Base-by-base conservation (phyloP, 1,140 invertebrate species). In the Caenorhabditis tropicalis region DNA sequence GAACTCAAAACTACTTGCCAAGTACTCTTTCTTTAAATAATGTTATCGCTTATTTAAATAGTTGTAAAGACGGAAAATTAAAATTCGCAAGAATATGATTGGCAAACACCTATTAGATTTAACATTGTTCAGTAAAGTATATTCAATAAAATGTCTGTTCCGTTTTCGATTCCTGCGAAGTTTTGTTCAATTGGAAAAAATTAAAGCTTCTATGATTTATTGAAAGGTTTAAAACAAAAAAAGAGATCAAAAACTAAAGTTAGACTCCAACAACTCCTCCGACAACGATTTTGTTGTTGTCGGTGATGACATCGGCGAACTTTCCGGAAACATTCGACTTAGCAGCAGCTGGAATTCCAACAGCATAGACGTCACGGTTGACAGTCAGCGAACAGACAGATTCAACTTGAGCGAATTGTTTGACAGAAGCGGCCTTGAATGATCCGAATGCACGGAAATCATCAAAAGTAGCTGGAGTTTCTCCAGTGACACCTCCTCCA, bases 361-460 rank as follows among this genome's bases (percentile, higher is more conserved):
- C 79, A 31, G 48, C 27, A 39, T 33, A 85, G 7, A 82, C 84
- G 36, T 85, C 60, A 19, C 84, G 58, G 49, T 85, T 85, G 60
- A 82, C 80, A 29, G 84, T 85, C 48, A 81, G 21, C 19, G 82
- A 65, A 27, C 84, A 85, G 24, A 85, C 84, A 19, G 56, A 49
- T 36, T 85, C 84, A 24, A 70, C 51, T 81, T 85, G 84, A 58
- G 56, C 84, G 65, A 85, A 85, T 81, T 85, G 84, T 46, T 85
- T 85, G 24, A 85, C 84, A 29, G 80, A 74, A 24, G 84, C 80
- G 0, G 5, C 5, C 33, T 51, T 82, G 46, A 70, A 85, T 1
- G 48, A 82, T 36, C 84, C 84, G 81, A 85, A 85, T 10, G 84
- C 43, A 60, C 56, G 60, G 84, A 85, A 85, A 29, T 85, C 84